Evolutionary conservation across 1,140 invertebrate genomes (phyloP), one percentile per base, ranked within the genome.

Genomic region (Pogonomyrmex barbatus): DNA sequence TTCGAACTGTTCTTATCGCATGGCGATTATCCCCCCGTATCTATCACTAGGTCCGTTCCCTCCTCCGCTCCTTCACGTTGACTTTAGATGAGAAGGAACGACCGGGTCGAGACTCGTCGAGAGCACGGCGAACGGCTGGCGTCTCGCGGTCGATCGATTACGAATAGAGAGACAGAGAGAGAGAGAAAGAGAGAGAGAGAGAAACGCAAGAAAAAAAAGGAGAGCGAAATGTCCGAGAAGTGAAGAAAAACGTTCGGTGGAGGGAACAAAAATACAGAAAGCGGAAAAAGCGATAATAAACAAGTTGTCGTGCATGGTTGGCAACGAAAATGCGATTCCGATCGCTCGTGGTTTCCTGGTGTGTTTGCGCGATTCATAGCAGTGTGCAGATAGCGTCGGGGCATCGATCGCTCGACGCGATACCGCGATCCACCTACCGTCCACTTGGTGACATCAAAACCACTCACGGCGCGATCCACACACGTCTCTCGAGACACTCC

Each of bases 361-460:
- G 62, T 67, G 62, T 79, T 67, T 79, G 36, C 62, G 77, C 77
- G 62, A 79, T 79, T 79, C 62, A 54, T 33, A 10, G 77, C 77
- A 52, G 12, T 47, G 47, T 79, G 62, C 62, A 42, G 62, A 79
- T 65, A 79, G 33, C 45, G 33, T 54, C 60, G n/a, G 33, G n/a
- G 10, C 8, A 79, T 79, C 77, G 62, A 79, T 79, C 75, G 75
- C 30, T 2, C 39, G 42, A 10, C 58, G 30, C 33, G 58, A 78
- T 58, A 17, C 36, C 47, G 33, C 77, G 62, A 79, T 67, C 39
- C 5, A 12, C 17, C 63, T 42, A 50, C 54, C 77, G 42, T 67
- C 62, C 77, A 45, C 5, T 4, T 33, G 33, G 17, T 79, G 60
- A 42, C 77, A 67, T 54, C 47, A 14, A 39, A 65, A 65, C 24